phyloP scores from a whole-genome alignment of 2,113 vertebrate genomes.

The Triplophysa tibetana region DNA sequence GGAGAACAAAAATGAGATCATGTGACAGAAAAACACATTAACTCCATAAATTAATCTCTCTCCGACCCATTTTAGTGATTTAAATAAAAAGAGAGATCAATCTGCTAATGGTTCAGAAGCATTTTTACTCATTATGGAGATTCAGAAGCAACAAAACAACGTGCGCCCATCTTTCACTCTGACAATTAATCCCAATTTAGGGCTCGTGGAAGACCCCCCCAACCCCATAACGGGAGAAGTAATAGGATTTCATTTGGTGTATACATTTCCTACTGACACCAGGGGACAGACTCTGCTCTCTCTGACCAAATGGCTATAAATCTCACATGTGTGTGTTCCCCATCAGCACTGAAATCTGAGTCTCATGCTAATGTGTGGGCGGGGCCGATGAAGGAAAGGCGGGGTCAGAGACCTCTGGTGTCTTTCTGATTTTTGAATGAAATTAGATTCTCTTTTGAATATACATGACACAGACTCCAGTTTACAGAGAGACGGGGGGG shows the following conservation, averaged over 20 bases:
- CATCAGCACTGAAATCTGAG: constrained; percentile 51
- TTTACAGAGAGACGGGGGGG: constrained; percentile 26
- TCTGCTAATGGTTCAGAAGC: constrained; percentile 62
- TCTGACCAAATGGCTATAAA: constrained; percentile 48
- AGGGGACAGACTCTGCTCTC: constrained; percentile 57
- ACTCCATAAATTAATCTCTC: constrained; percentile 54
- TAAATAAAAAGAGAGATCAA: constrained; percentile 67
- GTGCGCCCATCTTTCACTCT: constrained; percentile 69
- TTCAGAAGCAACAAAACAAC: constrained; percentile 65
- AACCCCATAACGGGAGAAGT: constrained; percentile 60
- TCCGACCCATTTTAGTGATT: constrained; percentile 60
- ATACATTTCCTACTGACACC: constrained; percentile 54
- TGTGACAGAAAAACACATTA: constrained; percentile 46
- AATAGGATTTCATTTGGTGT: constrained; percentile 64
- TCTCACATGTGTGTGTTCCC: constrained; percentile 55
- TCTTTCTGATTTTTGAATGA: constrained; percentile 48
- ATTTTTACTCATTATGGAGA: constrained; percentile 74
- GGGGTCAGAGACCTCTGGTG: constrained; percentile 55
- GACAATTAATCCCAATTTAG: constrained; percentile 63
- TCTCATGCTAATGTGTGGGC: constrained; percentile 57
- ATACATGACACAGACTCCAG: constrained; percentile 36
- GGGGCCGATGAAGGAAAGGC: constrained; percentile 51
- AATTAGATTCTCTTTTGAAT: constrained; percentile 47
- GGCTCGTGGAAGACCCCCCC: constrained; percentile 16
- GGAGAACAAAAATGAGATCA: constrained; percentile 7